These are phyloP conservation scores for Coptodon rendalli DNA, from an alignment of 2,113 vertebrate genomes.

Conservation along the genomic window DNA sequence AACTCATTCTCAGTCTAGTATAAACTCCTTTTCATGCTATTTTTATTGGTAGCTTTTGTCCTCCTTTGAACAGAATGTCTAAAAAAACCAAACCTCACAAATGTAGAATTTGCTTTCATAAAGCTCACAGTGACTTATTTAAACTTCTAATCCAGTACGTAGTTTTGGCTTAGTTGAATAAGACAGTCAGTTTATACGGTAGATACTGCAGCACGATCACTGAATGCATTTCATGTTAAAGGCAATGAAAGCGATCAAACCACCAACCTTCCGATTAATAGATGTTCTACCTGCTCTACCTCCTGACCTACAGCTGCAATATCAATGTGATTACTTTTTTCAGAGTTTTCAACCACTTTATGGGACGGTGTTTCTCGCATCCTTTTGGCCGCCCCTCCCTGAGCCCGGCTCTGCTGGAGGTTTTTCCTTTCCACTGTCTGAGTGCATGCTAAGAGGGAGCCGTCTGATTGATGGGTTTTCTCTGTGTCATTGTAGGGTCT, in stretches of 20 bases:
- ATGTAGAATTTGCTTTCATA: not conserved
- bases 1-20: not conserved
- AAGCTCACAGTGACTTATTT: not conserved
- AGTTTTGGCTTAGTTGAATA: not conserved
- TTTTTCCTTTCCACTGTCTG: not conserved
- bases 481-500: not conserved
- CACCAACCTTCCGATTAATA: not conserved
- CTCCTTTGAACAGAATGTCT: not conserved
- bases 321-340: not conserved
- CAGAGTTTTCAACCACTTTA: not conserved
- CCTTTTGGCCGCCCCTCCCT: not conserved
- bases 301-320: not conserved
- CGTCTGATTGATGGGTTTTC: rapidly evolving
- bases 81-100: not conserved
- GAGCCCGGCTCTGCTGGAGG: not conserved
- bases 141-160: not conserved
- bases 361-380: not conserved
- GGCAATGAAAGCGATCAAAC: not conserved
- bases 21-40: not conserved
- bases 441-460: not conserved
- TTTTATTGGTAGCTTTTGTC: too few relatives aligned
- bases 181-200: not conserved
- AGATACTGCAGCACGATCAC: not conserved
- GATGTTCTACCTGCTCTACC: not conserved
- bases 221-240: not conserved